These are phyloP conservation scores for Epinephelus cyanopodus DNA, from an alignment of 2,113 vertebrate genomes.

Conservation along the genomic window DNA sequence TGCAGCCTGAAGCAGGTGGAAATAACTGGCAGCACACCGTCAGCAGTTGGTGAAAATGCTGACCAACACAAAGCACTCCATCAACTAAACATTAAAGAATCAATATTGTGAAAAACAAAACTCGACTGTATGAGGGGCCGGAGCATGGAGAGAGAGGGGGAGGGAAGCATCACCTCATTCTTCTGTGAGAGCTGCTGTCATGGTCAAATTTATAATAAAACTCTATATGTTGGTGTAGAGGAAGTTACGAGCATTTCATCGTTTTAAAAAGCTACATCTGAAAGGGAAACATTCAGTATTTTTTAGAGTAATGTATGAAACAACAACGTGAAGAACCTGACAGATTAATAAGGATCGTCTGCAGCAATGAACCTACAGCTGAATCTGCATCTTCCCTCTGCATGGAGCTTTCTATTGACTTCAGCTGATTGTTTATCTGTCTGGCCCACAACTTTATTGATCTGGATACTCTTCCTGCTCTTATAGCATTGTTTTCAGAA, in stretches of 20 bases:
- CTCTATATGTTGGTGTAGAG: background rate
- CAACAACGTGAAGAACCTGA: too few relatives aligned
- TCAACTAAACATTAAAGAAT: slow-evolving; percentile 51
- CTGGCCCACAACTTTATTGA: too few relatives aligned
- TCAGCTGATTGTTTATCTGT: too few relatives aligned
- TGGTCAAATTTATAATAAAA: background rate
- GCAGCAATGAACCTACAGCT: too few relatives aligned
- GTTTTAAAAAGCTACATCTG: background rate
- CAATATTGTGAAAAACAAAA: slow-evolving; percentile 54
- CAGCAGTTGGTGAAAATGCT: slow-evolving; percentile 64
- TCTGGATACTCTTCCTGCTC: too few relatives aligned
- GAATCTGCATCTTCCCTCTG: too few relatives aligned
- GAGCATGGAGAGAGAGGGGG: background rate
- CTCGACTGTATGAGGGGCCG: background rate
- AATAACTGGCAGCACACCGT: slow-evolving; percentile 58
- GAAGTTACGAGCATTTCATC: background rate
- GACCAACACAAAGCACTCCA: slow-evolving; percentile 56
- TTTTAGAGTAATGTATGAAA: too few relatives aligned
- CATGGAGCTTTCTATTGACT: too few relatives aligned
- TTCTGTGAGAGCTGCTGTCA: background rate
- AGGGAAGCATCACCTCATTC: too few relatives aligned
- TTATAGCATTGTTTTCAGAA: too few relatives aligned
- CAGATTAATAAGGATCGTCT: too few relatives aligned
- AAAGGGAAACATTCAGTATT: too few relatives aligned
- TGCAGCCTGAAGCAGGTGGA: slow-evolving; percentile 49